Percentiles rank a stretch among this genome's conserved stretches.
Conservation (phyloP, 30 jellyfish, hydroid and myxozoan genomes). For the Aurelia coerulea region DNA sequence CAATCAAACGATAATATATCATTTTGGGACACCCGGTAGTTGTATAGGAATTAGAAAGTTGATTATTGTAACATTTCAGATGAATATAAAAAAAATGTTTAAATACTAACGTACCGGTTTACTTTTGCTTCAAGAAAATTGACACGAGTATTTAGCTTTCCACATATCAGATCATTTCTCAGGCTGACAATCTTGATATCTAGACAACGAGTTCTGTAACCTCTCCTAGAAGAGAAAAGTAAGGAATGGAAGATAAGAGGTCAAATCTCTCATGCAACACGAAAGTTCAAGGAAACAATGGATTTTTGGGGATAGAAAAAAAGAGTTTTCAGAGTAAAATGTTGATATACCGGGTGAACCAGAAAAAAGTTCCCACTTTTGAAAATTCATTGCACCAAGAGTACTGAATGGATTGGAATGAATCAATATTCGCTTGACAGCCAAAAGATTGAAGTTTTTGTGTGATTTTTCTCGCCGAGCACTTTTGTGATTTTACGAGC, state of each 20-base stretch:
- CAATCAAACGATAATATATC: no score
- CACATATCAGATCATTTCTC: conserved; percentile 5
- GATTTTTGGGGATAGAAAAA: not conserved
- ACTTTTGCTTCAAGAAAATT: conserved; percentile 22
- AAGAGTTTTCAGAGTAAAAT: not conserved
- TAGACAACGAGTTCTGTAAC: conserved; percentile 68
- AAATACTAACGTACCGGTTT: conserved; percentile 4
- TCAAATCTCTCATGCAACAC: not conserved
- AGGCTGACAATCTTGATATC: conserved; percentile 28
- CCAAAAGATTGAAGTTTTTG: not conserved
- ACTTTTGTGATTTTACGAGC: no score
- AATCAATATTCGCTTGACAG: no score
- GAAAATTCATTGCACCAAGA: no score
- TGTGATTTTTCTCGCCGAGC: not conserved
- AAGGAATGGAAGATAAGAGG: not conserved
- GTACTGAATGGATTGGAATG: no score
- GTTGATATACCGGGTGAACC: not conserved
- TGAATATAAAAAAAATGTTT: no score
- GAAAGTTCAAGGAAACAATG: not conserved
- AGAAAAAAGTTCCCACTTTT: no score
- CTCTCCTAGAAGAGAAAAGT: conserved; percentile 62
- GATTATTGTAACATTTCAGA: no score
- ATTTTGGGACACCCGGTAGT: no score
- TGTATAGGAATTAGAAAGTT: no score
- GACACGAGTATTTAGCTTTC: conserved; percentile 12